Evolutionary conservation across 2,888 invertebrate species (phyloP), one percentile per base, ranked within the genome.

Genomic region (Linyphia triangularis): DNA sequence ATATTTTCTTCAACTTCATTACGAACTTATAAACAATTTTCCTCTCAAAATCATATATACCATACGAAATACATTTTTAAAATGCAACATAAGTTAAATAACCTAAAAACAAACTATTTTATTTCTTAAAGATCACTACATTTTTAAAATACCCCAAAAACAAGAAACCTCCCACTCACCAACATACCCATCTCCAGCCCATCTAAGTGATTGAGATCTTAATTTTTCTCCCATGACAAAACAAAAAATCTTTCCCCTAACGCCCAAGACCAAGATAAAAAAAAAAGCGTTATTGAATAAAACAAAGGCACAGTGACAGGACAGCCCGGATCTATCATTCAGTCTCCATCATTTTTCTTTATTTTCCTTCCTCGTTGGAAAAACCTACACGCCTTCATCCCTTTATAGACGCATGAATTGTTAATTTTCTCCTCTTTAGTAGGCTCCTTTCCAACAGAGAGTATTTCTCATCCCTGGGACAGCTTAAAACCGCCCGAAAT

Each of bases 381-480:
- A 51, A 51, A 51, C 51, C 79, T 33, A 59, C 43, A 19, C 24
- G 37, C 13, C 69, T 30, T 51, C 57, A 16, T 57, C 40, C 59
- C 51, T 79, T 79, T 72, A 72, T 78, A 63, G 61, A 72, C 79
- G 78, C 79, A 85, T 85, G 85, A 79, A 85, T 85, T 85, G 85
- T 85, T 85, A 85, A 85, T 85, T 85, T 78, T 63, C 40, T 40
- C 70, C 85, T 85, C 85, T 85, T 85, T 85, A 85, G 85, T 33
- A 30, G 77, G 10, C 28, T 61, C 37, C 40, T 61, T 19, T 51
- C n/a, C n/a, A n/a, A 5, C 22, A 26, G 30, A 6, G 69, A 79
- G 63, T 57, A 30, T 78, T 61, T 59, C 69, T 77, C 77, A 77
- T 69, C 59, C 19, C n/a, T 30, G 30, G 70, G 85, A 85, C 85